Conservation (phyloP, 2,888 invertebrate genomes). For the Operophtera brumata region DNA sequence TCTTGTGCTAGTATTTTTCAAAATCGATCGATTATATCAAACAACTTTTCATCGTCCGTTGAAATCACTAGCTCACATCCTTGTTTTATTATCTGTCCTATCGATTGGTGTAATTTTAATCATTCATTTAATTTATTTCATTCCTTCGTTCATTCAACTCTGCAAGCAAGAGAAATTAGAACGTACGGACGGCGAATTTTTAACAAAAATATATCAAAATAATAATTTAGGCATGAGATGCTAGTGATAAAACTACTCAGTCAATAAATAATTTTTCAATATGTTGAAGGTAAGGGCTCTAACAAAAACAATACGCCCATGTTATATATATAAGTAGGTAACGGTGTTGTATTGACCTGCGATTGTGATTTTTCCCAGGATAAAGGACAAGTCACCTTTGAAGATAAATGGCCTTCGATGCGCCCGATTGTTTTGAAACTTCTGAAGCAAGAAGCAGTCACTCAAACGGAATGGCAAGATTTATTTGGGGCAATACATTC, state of each 20-base stretch:
- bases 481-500: conserved; percentile 97
- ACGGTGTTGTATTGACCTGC: conserved; percentile 14
- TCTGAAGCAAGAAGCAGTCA: conserved; percentile 95
- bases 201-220: conserved; percentile 15
- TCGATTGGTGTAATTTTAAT: neutral
- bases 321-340: neutral
- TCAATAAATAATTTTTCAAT: conserved; percentile 22
- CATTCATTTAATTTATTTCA: neutral
- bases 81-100: neutral
- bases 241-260: conserved; percentile 10
- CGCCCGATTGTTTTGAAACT: conserved; percentile 96
- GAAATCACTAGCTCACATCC: neutral
- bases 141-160: neutral
- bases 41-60: too few relatives aligned
- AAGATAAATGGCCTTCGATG: conserved; percentile 98
- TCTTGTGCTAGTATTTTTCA: too few relatives aligned
- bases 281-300: conserved; percentile 33
- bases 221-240: conserved; percentile 22
- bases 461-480: conserved; percentile 98
- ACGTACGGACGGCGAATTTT: conserved; percentile 5
- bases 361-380: conserved; percentile 75
- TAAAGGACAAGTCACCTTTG: conserved; percentile 92
- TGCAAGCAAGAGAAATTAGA: neutral
- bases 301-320: neutral
- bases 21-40: too few relatives aligned